Base-by-base conservation (phyloP, 2,888 invertebrate species). In the Iphiclides podalirius region DNA sequence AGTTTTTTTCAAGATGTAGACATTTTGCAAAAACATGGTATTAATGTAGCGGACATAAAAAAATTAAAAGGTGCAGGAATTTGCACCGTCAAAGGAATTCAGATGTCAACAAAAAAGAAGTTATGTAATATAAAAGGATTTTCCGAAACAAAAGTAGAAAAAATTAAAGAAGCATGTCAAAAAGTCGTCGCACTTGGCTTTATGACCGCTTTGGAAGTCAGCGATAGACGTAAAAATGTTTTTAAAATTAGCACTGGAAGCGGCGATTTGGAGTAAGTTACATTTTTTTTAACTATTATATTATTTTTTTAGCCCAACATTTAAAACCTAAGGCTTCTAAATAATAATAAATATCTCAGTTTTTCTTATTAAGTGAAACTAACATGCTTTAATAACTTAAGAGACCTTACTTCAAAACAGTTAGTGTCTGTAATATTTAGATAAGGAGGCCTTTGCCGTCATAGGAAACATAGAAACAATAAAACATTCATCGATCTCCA, bases 81-180 rank as follows among this genome's bases (percentile, higher is more conserved):
- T 63, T 95, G 94, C 65, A 95, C 95, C 0, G 90, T 95, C 39
- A 94, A 94, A 85, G 95, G 95, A 0, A 88, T 95, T 47, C 93
- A 94, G 71, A 95, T 95, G 95, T 92, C 91, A 1, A 94, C 94
- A 8, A 91, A 90, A 65, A 94, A 93, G 68, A 93, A 92, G 66
- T 71, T 95, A 45, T 90, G 91, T 61, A 90, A 89, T 58, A 93
- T 95, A 44, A 94, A 94, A 83, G 95, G 94, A 3, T 92, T 95
- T 65, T 93, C 94, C 13, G 94, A 94, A 61, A 92, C 91, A 2
- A 94, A 94, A 83, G 93, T 95, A 39, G 93, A 94, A 49, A 94
- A 94, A 89, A 94, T 95, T 51, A 94, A 94, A 79, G 95, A 95
- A 79, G 93, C 93, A 33, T 92, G 93, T 60, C 86, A 90, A 53